Evolutionary conservation across 2,888 invertebrate genomes (phyloP), one percentile per base, ranked within the genome.

Genomic region (Plemyria rubiginata): DNA sequence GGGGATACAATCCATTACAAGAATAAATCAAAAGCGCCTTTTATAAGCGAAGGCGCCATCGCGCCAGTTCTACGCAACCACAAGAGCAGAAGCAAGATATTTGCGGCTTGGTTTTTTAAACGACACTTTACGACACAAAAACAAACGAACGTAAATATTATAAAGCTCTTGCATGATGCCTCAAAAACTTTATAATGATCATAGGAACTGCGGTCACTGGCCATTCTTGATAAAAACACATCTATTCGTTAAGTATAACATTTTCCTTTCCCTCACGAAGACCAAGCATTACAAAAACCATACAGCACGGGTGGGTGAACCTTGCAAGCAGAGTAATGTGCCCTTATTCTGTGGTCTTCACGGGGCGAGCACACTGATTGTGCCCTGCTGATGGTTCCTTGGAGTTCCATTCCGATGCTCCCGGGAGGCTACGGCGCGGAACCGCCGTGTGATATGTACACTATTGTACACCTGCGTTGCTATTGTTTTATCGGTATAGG

Each of bases 331-430:
- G 36, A 38, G 0, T 38, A 36, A 38, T 38, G n/a, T 12, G 15
- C 40, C 28, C 36, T 43, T 52, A 22, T 40, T 22, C 16, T 62
- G 48, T 69, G 68, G 62, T 70, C 63, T 82, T 84, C 81, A 85
- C 77, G 84, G 82, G 76, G 75, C 70, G 78, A 70, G 70, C 79
- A 80, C 81, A 78, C 75, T 81, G 84, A 85, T 85, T 84, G 71
- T 67, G 29, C 51, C 36, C 28, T 38, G 48, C 50, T 52, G 61
- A 55, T 46, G 65, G 65, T 68, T 70, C 70, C 75, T 68, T 74
- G 52, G 59, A 68, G 70, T 63, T 68, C 59, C 70, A 71, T 71
- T 65, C 71, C 71, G 64, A 73, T 72, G 60, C 58, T 36, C 54
- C 11, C 57, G 40, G 43, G 41, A 55, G 55, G 55, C 49, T 13